Evolutionary conservation across 2,888 invertebrate genomes (phyloP).

Genomic region (Acronicta alni): DNA sequence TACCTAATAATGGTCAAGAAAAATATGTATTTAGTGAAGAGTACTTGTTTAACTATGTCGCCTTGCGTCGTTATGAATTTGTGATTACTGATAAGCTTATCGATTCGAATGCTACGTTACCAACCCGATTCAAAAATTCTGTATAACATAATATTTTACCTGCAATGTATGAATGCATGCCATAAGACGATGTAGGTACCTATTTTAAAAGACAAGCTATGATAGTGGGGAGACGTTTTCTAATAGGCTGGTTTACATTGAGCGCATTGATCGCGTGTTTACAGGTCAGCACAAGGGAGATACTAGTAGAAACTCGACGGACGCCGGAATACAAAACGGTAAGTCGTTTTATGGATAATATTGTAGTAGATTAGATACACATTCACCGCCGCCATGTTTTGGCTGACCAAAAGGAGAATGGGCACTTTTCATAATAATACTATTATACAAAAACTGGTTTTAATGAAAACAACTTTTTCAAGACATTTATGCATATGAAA

Average conservation of each 20-base stretch:
- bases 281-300: slow-evolving; percentile 87
- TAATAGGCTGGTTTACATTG: slow-evolving; percentile 77
- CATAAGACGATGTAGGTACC: slow-evolving; percentile 40
- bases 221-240: slow-evolving; percentile 71
- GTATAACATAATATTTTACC: slow-evolving; percentile 29
- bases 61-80: slow-evolving; percentile 41
- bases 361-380: slow-evolving; percentile 40
- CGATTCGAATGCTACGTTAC: slow-evolving; percentile 44
- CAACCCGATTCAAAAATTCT: slow-evolving; percentile 34
- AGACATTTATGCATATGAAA: no score
- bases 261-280: slow-evolving; percentile 85
- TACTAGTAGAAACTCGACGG: slow-evolving; percentile 85
- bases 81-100: slow-evolving; percentile 52
- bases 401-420: not conserved
- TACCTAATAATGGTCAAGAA: slow-evolving; percentile 45
- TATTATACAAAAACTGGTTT: not conserved
- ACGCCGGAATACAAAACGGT: slow-evolving; percentile 85
- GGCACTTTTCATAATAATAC: not conserved
- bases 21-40: slow-evolving; percentile 30
- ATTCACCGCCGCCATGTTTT: slow-evolving; percentile 21
- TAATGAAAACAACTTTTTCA: not conserved
- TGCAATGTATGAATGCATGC: slow-evolving; percentile 43
- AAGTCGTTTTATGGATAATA: slow-evolving; percentile 72
- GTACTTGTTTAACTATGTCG: slow-evolving; percentile 24
- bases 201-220: slow-evolving; percentile 63